These are phyloP conservation scores for Phocoena sinus DNA, from an alignment of 2,113 vertebrate species.

Conservation along the genomic window DNA sequence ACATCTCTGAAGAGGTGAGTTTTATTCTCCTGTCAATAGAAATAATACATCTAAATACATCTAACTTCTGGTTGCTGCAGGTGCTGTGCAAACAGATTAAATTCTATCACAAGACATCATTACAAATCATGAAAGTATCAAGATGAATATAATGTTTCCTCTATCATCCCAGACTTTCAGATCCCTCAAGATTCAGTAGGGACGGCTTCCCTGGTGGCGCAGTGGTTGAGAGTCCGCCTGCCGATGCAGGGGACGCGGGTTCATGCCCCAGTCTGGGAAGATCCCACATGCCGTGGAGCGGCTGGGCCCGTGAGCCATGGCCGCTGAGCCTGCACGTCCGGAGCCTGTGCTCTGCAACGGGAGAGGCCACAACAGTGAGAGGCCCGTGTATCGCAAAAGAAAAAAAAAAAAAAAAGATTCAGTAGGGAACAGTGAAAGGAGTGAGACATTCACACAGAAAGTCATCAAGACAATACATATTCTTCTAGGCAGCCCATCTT, in stretches of 20 bases:
- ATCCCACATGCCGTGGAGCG: too few relatives aligned
- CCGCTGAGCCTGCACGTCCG: too few relatives aligned
- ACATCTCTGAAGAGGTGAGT: neutral
- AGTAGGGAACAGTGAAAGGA: constrained; percentile 75
- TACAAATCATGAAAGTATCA: constrained; percentile 87
- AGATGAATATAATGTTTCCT: constrained; percentile 84
- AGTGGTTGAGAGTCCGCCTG: too few relatives aligned
- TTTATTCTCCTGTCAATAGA: neutral
- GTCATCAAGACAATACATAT: constrained; percentile 77
- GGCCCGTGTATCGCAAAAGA: too few relatives aligned
- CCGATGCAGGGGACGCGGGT: too few relatives aligned
- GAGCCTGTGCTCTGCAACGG: too few relatives aligned
- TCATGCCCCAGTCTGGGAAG: too few relatives aligned
- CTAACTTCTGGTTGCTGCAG: neutral
- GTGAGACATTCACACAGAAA: constrained; percentile 58
- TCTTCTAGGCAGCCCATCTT: constrained; percentile 80
- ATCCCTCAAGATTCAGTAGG: constrained; percentile 82
- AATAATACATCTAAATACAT: neutral
- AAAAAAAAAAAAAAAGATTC: constrained; percentile 71
- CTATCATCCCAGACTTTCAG: constrained; percentile 82
- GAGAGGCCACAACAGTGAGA: too few relatives aligned
- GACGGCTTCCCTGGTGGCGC: neutral
- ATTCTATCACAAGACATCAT: constrained; percentile 84
- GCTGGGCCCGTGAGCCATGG: too few relatives aligned
- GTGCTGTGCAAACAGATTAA: constrained; percentile 76